Evolutionary conservation across 1,140 invertebrate species (phyloP), one percentile per base, ranked within the genome.

Genomic region (Drosophila arawakana): DNA sequence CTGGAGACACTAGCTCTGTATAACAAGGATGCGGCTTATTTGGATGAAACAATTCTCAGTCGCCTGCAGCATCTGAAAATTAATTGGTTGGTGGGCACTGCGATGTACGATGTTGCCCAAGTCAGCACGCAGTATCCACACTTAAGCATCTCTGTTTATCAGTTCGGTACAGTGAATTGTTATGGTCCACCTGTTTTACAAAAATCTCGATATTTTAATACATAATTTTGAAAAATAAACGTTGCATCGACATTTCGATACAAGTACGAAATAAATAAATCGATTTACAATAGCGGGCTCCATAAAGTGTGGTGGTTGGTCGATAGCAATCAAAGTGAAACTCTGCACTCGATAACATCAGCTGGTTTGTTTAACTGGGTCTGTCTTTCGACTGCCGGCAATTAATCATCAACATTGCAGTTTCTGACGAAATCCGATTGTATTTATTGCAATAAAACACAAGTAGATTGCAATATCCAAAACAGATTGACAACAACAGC

Each of bases 351-450:
- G 11, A 35, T 46, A 7, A 34, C n/a, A 39, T 7, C 57, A 59
- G 21, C 21, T 46, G 57, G 43, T 46, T 46, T 59, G 43, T 59
- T 59, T 59, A 46, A 46, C 44, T 59, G 25, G 25, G 21, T 59
- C 25, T 43, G 7, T 34, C 37, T 39, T 11, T 43, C 41, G 13
- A 57, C 69, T 60, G 77, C 59, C 10, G 39, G 44, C 18, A 41
- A 63, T 35, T 30, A 11, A 35, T 34, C 60, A 72, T 8, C 37
- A 68, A 57, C 30, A 44, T 76, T 65, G 76, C 55, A 44, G 70
- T 46, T 46, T 34, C 65, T 81, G 70, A 49, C 41, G 80, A 82
- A 82, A 82, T 82, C 25, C 46, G 13, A 2, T 49, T n/a, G 35
- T 37, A 25, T 46, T 41, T 35, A 50, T 61, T 37, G 10, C n/a